A percentile compares a stretch with the other conserved stretches of the same genome.
phyloP scores from a whole-genome alignment of 1,140 invertebrate genomes.

The Druon quercuslanigerum region DNA sequence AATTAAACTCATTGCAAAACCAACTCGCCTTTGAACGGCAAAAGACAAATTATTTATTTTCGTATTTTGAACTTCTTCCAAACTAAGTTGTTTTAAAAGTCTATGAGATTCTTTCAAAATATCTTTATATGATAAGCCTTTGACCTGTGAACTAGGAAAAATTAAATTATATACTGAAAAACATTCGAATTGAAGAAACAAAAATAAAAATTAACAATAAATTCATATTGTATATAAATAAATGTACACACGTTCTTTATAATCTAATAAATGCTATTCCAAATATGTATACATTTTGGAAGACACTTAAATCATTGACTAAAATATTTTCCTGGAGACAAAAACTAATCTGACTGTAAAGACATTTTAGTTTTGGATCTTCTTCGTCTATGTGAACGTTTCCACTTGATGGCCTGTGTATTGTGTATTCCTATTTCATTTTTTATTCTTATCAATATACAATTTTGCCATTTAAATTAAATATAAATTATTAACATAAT shows the following conservation, averaged over 20 bases:
- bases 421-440: constrained; percentile 75
- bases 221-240: neutral
- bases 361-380: constrained; percentile 74
- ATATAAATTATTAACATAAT: constrained; percentile 61
- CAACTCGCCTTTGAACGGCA: constrained; percentile 46
- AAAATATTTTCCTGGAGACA: constrained; percentile 64
- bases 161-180: neutral
- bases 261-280: constrained; percentile 50
- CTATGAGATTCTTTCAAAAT: constrained; percentile 35
- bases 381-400: constrained; percentile 78
- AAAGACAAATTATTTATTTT: constrained; percentile 42
- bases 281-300: constrained; percentile 49
- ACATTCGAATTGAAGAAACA: neutral
- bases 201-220: neutral
- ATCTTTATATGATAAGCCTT: constrained; percentile 45
- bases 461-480: constrained; percentile 10
- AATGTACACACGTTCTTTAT: neutral
- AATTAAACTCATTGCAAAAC: constrained; percentile 53
- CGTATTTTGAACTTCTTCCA: constrained; percentile 40
- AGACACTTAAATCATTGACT: constrained; percentile 47
- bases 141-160: constrained; percentile 40
- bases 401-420: constrained; percentile 78
- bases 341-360: constrained; percentile 58
- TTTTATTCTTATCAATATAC: neutral
- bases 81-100: constrained; percentile 43